These are phyloP conservation scores for Synergus umbraculus DNA, from an alignment of 2,888 invertebrate species.

Conservation along the genomic window DNA sequence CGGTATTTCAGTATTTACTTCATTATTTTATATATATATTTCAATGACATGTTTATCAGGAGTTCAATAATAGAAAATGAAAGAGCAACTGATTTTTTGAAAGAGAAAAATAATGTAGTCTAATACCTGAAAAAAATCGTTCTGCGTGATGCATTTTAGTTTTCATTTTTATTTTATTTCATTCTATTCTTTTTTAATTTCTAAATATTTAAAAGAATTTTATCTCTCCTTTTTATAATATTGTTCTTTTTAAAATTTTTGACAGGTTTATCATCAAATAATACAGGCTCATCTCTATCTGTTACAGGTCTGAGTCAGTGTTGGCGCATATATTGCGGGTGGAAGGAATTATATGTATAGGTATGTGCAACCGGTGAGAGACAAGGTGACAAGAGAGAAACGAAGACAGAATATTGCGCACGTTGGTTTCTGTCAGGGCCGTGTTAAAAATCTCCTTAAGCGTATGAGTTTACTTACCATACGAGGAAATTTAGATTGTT, in stretches of 20 bases:
- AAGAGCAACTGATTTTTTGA: too few species aligned
- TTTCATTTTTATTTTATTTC: too few species aligned
- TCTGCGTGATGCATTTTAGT: neutral
- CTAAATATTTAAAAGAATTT: neutral
- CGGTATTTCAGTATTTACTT: neutral
- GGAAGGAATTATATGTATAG: slow-evolving; percentile 4
- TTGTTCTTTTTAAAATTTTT: neutral
- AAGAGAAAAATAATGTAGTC: neutral
- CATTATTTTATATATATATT: neutral
- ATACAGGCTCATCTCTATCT: neutral
- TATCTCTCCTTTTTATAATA: neutral
- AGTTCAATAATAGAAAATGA: too few species aligned
- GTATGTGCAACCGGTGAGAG: slow-evolving; percentile 19
- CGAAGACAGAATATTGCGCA: slow-evolving; percentile 14
- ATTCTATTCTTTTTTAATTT: too few species aligned
- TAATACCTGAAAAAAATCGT: neutral
- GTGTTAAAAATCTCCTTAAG: neutral
- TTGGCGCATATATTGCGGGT: slow-evolving; percentile 30
- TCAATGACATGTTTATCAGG: neutral
- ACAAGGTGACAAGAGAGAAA: neutral
- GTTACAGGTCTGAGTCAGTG: slow-evolving; percentile 1
- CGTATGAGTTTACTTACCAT: too few species aligned
- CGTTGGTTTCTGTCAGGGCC: slow-evolving; percentile 17
- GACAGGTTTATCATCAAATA: neutral
- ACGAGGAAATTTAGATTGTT: too few species aligned